phyloP scores from a whole-genome alignment of 2,888 invertebrate species.

The Slavum lentiscoides region DNA sequence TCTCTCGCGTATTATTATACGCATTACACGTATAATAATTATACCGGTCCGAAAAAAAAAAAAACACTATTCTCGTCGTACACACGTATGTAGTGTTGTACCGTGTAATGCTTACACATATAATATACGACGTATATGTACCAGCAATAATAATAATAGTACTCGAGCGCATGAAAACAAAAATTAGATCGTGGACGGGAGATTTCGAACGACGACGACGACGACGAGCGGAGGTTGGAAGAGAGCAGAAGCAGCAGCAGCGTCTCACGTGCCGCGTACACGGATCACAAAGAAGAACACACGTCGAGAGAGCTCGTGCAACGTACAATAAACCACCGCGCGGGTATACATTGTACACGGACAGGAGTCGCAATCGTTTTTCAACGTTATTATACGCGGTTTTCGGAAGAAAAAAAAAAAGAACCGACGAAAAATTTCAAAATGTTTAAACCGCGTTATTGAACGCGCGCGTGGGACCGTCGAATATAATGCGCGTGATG shows the following conservation, averaged over 20 bases:
- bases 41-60: slow-evolving; percentile 2
- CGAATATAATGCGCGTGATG: not conserved
- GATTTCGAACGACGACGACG: too few species aligned
- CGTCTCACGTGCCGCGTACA: not conserved
- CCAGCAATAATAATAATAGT: not conserved
- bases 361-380: slow-evolving; percentile 19
- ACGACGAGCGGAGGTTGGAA: too few species aligned
- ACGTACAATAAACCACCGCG: slow-evolving; percentile 26
- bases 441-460: too few species aligned
- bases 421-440: too few species aligned
- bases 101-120: not conserved
- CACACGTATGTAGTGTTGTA: too few species aligned
- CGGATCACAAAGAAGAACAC: slow-evolving; percentile 30
- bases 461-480: not conserved
- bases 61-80: too few species aligned
- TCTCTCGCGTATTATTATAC: not conserved
- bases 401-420: slow-evolving; percentile 4
- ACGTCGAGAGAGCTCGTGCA: slow-evolving; percentile 24
- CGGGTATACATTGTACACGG: not conserved
- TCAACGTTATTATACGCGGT: slow-evolving; percentile 6
- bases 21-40: too few species aligned
- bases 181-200: slow-evolving; percentile 19
- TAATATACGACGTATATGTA: too few species aligned
- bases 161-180: slow-evolving; percentile 35
- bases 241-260: too few species aligned